Evolutionary conservation across 2,113 vertebrate genomes (phyloP), one percentile per base, ranked within the genome.

Genomic region (Tragelaphus strepsiceros): DNA sequence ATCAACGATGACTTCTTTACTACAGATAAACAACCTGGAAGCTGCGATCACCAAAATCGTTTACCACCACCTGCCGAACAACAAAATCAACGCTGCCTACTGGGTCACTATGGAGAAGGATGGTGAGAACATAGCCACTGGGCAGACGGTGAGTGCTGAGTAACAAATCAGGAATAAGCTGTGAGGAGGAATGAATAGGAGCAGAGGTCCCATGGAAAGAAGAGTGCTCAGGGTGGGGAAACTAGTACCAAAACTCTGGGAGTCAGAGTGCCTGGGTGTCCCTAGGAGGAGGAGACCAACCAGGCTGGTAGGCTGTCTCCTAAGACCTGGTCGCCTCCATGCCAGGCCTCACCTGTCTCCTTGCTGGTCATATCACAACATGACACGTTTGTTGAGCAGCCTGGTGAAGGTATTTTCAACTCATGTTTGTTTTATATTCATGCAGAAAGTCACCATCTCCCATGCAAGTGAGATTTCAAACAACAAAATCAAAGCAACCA

Each of bases 111-210:
- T 98, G 6, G 30, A 1, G 11, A 86, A 56, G 56, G 4, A 92
- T 0, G 87, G 83, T 2, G 16, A 53, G 54, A 6, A 0, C 4
- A 53, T 53, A 59, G 95, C 82, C 64, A 80, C 7, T 0, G 83
- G 77, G 30, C 1, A 74, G 59, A 86, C 53, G 59, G 98, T 98
- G 56, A 98, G 97, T 91, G 13, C 59, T 51, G 24, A 85, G 39
- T 61, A 71, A 67, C 35, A 30, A 90, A 49, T 54, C 21, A 1
- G 0, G 17, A 4, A 22, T 61, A 43, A 7, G 22, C 2, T 17
- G 3, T 5, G 67, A 82, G 53, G 32, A 92, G 11, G 56, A 83
- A 51, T 0, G 5, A 14, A 3, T 0, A 74, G 61, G 51, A 71
- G 19, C 19, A 35, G 21, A 43, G 49, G 32, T 56, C 39, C 43